Evolutionary conservation across 2,888 invertebrate genomes (phyloP).

Genomic region (Tenodera sinensis): DNA sequence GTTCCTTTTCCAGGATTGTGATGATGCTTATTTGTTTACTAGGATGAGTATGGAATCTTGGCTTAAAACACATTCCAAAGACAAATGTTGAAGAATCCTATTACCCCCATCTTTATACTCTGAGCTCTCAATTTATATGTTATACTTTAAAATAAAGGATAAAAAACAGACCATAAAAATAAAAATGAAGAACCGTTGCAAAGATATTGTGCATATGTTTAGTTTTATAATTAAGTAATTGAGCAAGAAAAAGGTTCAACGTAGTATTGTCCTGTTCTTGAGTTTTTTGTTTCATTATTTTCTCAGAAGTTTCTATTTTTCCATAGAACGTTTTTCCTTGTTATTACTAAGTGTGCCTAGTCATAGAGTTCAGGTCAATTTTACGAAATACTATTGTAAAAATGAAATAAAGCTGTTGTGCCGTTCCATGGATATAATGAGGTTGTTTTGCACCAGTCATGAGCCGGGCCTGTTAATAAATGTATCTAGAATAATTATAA

Average conservation of each 20-base stretch:
- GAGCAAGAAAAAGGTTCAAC: constrained; percentile 32
- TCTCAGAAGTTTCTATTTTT: constrained; percentile 52
- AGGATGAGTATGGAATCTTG: background rate
- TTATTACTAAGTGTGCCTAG: constrained; percentile 63
- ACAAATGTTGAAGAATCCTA: constrained; percentile 42
- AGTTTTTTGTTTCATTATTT: constrained; percentile 48
- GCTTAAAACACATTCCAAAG: constrained; percentile 30
- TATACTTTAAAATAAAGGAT: constrained; percentile 44
- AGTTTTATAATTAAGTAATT: constrained; percentile 34
- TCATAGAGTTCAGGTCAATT: constrained; percentile 60
- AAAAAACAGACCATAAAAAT: constrained; percentile 40
- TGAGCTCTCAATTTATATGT: constrained; percentile 43
- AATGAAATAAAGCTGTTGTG: constrained; percentile 39
- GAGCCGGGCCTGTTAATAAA: too few relatives aligned
- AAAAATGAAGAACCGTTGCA: constrained; percentile 34
- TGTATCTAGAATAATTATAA: background rate
- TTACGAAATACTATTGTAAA: constrained; percentile 41
- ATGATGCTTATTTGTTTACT: background rate
- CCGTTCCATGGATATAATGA: constrained; percentile 42
- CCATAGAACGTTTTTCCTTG: constrained; percentile 56
- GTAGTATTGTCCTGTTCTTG: constrained; percentile 37
- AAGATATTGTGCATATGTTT: constrained; percentile 34
- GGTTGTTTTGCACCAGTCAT: constrained; percentile 36
- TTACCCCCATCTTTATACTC: constrained; percentile 24
- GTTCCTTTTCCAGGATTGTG: background rate